Percentiles rank a stretch among this genome's conserved stretches.
phyloP scores from a whole-genome alignment of 2,888 invertebrate species.

The Cryptus viduatorius region DNA sequence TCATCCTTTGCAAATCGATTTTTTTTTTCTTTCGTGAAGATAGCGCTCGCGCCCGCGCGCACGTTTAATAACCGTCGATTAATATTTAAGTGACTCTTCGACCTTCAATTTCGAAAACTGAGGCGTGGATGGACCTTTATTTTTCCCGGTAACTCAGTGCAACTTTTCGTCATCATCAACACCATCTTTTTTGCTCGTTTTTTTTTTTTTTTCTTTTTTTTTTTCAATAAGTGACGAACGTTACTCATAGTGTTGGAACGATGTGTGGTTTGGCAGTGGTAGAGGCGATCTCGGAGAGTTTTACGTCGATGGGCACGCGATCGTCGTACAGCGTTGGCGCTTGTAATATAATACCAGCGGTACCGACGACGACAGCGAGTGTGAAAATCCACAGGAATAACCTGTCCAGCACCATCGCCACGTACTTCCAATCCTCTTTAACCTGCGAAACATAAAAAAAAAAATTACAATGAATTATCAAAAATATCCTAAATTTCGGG shows the following conservation, averaged over 20 bases:
- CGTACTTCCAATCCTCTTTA: slow-evolving; percentile 99
- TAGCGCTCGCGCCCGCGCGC: slow-evolving; percentile 67
- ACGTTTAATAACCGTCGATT: slow-evolving; percentile 48
- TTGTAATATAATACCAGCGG: slow-evolving; percentile 96
- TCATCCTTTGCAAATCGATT: slow-evolving; percentile 18
- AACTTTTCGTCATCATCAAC: slow-evolving; percentile 63
- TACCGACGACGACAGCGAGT: slow-evolving; percentile 96
- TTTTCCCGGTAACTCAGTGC: slow-evolving; percentile 54
- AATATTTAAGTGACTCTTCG: slow-evolving; percentile 53
- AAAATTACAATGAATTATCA: too few species aligned
- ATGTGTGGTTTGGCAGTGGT: slow-evolving; percentile 94
- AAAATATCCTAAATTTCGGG: too few species aligned
- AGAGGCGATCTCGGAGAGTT: slow-evolving; percentile 95
- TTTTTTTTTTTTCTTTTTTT: slow-evolving; percentile 7
- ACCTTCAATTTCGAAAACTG: slow-evolving; percentile 44
- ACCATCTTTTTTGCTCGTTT: slow-evolving; percentile 27
- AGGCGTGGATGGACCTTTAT: slow-evolving; percentile 64
- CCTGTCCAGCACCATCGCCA: slow-evolving; percentile 98
- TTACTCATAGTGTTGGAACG: slow-evolving; percentile 84
- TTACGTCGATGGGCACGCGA: slow-evolving; percentile 94
- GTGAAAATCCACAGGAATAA: slow-evolving; percentile 99
- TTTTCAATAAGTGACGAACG: slow-evolving; percentile 61
- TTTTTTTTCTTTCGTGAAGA: slow-evolving; percentile 38
- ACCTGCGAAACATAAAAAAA: too few species aligned
- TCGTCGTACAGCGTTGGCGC: slow-evolving; percentile 98